A percentile compares a stretch with the other conserved stretches of the same genome.
Conservation (phyloP, 2,888 invertebrate species). For the Litoditis marina region DNA sequence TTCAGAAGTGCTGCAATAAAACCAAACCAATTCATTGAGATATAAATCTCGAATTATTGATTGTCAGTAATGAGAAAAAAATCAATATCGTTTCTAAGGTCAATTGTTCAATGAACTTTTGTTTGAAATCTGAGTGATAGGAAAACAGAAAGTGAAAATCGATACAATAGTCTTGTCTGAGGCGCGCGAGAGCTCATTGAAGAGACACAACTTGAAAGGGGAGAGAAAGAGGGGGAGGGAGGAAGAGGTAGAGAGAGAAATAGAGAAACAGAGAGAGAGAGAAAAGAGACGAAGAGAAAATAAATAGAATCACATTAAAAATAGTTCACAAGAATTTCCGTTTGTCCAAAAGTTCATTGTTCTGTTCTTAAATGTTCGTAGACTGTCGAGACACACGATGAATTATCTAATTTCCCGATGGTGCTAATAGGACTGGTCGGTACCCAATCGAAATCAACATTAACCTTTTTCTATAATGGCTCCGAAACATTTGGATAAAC, state of each 20-base stretch:
- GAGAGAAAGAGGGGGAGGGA: background rate
- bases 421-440: too few relatives aligned
- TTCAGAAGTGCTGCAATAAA: too few relatives aligned
- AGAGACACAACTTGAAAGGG: background rate
- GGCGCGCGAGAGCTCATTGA: background rate
- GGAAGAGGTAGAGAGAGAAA: constrained; percentile 1
- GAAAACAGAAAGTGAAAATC: too few relatives aligned
- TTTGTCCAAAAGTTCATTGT: background rate
- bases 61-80: too few relatives aligned
- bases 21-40: too few relatives aligned
- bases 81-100: too few relatives aligned
- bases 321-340: background rate
- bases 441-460: background rate
- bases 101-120: too few relatives aligned
- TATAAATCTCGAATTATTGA: too few relatives aligned
- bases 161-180: background rate
- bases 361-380: background rate
- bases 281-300: background rate
- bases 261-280: background rate
- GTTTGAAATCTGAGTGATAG: too few relatives aligned
- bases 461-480: background rate
- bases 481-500: background rate
- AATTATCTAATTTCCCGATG: too few relatives aligned
- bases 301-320: background rate
- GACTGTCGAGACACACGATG: background rate